Base-by-base conservation (phyloP, 2,797 vertebrate species). In the Intellagama lesueurii region DNA sequence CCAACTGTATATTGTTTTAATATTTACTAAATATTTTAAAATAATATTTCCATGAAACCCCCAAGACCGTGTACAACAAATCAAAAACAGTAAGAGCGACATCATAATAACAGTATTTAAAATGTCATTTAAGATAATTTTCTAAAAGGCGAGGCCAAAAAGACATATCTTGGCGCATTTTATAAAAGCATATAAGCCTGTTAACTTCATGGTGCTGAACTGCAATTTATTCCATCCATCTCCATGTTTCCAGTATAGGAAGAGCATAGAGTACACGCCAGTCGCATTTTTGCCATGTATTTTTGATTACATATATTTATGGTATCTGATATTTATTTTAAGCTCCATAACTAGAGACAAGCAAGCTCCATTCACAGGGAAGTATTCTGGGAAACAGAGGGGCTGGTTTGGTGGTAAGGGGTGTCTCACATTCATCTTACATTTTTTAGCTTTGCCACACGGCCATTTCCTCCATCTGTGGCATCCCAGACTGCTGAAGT, bases 381-480 rank as follows among this genome's bases (percentile, higher is more conserved):
- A 40, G 47, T 52, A 82, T 77, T 68, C 26, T 86, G 70, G 56
- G 84, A 82, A 90, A 47, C n/a, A 52, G 26, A 40, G 28, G 64
- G 69, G 64, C 3, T 5, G 22, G 16, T 17, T 76, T 8, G 32
- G 79, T 86, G 78, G 60, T 44, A 32, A 40, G 40, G 19, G 79
- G 73, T 86, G 32, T 56, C 47, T 76, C 78, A 49, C 11, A 22
- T 35, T 86, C 44, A 75, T 66, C 49, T 76, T 69, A 16, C 44
- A 69, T 26, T 40, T 40, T 76, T 77, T 30, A 40, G 47, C 68
- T 79, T 90, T 17, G 30, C 83, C 1, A 0, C 8, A 6, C 47
- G 87, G 92, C 88, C 87, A 0, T 93, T 95, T 91, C 91, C 4
- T 0, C 60, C 0, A 1, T 66, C 89, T 90, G 85, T 56, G 85